Conservation (phyloP, 2,888 invertebrate genomes). For the Meganola albula region DNA sequence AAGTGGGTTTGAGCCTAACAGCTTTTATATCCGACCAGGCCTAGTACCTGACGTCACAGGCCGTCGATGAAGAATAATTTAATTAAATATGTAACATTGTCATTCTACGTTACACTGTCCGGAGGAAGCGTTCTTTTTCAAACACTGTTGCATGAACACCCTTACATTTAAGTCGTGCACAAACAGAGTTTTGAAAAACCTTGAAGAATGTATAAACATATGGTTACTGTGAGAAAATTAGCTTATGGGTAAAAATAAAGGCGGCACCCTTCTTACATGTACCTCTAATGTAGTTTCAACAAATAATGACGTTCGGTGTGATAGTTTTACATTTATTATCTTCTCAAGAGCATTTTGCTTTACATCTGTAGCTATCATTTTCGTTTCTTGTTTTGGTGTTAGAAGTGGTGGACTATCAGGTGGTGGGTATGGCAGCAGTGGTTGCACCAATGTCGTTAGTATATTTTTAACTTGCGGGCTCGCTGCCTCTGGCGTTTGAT, state of each 20-base stretch:
- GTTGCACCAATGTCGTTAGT: constrained; percentile 23
- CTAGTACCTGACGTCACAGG: too few species aligned
- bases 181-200: constrained; percentile 49
- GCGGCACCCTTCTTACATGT: constrained; percentile 42
- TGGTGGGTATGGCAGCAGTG: constrained; percentile 47
- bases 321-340: constrained; percentile 5
- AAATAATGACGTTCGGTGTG: constrained; percentile 32
- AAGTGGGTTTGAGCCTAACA: too few species aligned
- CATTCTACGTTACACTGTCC: too few species aligned
- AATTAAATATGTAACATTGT: too few species aligned
- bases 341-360: not conserved
- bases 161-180: constrained; percentile 44
- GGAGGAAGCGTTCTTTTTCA: constrained; percentile 50
- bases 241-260: constrained; percentile 47
- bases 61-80: too few species aligned
- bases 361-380: constrained; percentile 30
- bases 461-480: not conserved
- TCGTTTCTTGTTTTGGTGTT: constrained; percentile 37
- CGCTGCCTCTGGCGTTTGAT: not conserved
- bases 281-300: constrained; percentile 52
- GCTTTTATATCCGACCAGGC: too few species aligned
- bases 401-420: constrained; percentile 27
- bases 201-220: constrained; percentile 54
- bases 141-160: constrained; percentile 57
- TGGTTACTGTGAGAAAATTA: constrained; percentile 42